Conservation (phyloP, 2,797 vertebrate genomes). For the Sciurus vulgaris region DNA sequence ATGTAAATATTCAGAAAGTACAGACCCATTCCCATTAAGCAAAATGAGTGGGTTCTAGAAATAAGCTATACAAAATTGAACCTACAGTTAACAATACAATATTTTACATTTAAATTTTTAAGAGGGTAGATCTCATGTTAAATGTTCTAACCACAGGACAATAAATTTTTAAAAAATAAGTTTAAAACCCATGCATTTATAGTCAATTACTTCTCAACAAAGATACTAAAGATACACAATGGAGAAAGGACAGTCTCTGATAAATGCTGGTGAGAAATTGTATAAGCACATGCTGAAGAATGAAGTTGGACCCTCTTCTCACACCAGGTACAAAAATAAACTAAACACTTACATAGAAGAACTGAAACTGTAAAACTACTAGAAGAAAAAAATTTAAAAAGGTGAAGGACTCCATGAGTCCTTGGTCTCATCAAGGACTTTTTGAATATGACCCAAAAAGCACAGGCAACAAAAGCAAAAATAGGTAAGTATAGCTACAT, state of each 20-base stretch:
- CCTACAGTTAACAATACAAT: neutral
- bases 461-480: neutral
- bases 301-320: neutral
- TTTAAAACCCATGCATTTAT: neutral
- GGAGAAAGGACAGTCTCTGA: neutral
- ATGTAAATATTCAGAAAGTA: slow-evolving; percentile 38
- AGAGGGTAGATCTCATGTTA: neutral
- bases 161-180: neutral
- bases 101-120: neutral
- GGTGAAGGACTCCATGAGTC: neutral
- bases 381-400: neutral
- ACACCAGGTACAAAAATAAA: neutral
- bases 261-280: neutral
- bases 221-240: neutral
- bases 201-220: neutral
- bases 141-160: neutral
- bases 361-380: neutral
- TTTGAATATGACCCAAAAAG: neutral
- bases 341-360: neutral
- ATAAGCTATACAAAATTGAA: neutral
- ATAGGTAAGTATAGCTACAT: neutral
- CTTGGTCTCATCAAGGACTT: neutral
- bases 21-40: neutral
- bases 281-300: neutral
- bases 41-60: neutral